These are phyloP conservation scores for Notechis scutatus DNA, from an alignment of 2,113 vertebrate genomes.

Conservation along the genomic window DNA sequence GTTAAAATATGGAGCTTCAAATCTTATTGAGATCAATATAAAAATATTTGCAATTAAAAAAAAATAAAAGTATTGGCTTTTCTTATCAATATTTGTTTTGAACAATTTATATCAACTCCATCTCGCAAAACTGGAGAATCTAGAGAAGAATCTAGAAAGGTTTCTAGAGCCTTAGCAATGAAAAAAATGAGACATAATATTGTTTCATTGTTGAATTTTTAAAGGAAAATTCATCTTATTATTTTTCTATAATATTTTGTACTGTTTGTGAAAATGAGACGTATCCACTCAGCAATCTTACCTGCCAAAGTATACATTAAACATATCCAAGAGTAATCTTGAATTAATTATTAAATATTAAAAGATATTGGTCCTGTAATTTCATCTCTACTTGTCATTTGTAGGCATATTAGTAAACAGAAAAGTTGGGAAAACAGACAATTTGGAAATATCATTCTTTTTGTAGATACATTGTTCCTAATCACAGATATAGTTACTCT, in stretches of 20 bases:
- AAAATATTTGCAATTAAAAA: not conserved
- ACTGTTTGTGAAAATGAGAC: no score
- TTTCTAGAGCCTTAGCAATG: no score
- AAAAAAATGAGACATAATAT: no score
- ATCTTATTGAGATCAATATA: not conserved
- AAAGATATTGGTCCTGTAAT: not conserved
- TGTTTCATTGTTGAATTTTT: no score
- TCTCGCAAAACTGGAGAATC: no score
- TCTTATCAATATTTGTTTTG: not conserved
- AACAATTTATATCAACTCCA: not conserved
- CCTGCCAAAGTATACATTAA: not conserved
- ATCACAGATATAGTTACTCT: not conserved
- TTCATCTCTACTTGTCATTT: not conserved
- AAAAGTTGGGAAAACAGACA: not conserved
- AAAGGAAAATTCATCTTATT: no score
- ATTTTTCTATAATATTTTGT: no score
- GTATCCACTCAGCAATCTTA: no score
- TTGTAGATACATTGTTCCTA: not conserved
- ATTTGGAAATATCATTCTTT: not conserved
- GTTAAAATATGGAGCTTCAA: not conserved
- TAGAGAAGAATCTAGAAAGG: no score
- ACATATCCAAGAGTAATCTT: not conserved
- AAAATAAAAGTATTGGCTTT: not conserved
- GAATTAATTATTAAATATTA: not conserved
- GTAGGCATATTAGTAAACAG: not conserved